phyloP scores from a whole-genome alignment of 2,797 vertebrate genomes.

The Cyclopterus lumpus region DNA sequence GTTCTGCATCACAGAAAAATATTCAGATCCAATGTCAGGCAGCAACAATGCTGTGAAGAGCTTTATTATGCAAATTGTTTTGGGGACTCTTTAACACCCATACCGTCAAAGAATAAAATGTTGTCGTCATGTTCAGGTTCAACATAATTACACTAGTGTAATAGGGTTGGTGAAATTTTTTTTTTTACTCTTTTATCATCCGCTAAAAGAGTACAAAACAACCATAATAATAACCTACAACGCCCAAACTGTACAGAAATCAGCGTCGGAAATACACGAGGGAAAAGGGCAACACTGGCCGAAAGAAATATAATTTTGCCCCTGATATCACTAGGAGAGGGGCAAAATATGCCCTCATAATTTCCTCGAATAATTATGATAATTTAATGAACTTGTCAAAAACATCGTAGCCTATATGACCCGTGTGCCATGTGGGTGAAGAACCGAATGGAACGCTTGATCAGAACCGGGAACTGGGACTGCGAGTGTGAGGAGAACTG shows the following conservation, averaged over 20 bases:
- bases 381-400: too few species aligned
- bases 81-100: constrained; percentile 25
- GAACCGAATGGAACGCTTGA: too few species aligned
- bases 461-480: too few species aligned
- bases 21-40: constrained; percentile 44
- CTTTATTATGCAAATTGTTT: constrained; percentile 53
- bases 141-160: constrained; percentile 36
- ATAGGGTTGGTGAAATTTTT: constrained; percentile 18
- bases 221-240: constrained; percentile 20
- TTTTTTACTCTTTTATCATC: constrained; percentile 4
- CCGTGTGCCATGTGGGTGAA: too few species aligned
- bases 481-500: too few species aligned
- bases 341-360: too few species aligned
- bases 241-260: neutral
- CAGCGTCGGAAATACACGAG: too few species aligned
- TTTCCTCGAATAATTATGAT: too few species aligned
- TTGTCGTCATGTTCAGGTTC: constrained; percentile 16
- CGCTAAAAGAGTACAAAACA: constrained; percentile 23
- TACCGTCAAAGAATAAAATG: constrained; percentile 17
- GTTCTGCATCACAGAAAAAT: constrained; percentile 39
- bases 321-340: too few species aligned
- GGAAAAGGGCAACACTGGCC: too few species aligned
- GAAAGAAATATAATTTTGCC: too few species aligned
- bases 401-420: too few species aligned
- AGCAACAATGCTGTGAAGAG: constrained; percentile 37